These are phyloP conservation scores for Eupeodes latifasciatus DNA, from an alignment of 2,888 invertebrate genomes.

Conservation along the genomic window DNA sequence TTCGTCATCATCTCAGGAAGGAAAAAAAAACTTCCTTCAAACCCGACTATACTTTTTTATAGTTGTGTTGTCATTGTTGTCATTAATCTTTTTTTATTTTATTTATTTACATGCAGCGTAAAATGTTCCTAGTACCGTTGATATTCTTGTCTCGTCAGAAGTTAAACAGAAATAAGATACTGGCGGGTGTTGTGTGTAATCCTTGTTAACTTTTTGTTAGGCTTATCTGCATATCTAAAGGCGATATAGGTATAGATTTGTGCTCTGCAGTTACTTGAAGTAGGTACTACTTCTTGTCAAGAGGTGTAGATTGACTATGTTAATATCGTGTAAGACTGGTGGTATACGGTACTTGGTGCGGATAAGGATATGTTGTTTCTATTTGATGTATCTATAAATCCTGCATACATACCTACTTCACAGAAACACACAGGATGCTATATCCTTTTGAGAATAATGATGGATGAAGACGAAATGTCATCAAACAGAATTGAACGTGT, in stretches of 20 bases:
- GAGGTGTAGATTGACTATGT: slow-evolving; percentile 71
- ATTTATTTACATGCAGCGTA: neutral
- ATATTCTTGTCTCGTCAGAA: slow-evolving; percentile 48
- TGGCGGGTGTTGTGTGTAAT: slow-evolving; percentile 27
- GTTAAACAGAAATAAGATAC: neutral
- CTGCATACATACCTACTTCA: neutral
- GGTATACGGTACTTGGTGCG: neutral
- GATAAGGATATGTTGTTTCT: slow-evolving; percentile 17
- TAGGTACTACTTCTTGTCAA: slow-evolving; percentile 40
- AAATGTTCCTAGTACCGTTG: neutral
- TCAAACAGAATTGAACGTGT: slow-evolving; percentile 34
- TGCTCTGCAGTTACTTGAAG: slow-evolving; percentile 24
- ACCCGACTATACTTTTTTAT: slow-evolving; percentile 4
- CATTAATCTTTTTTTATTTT: slow-evolving; percentile 67
- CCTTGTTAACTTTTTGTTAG: slow-evolving; percentile 59
- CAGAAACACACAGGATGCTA: neutral
- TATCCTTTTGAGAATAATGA: slow-evolving; percentile 46
- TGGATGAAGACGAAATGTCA: slow-evolving; percentile 42
- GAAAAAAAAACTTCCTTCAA: neutral
- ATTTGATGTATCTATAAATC: neutral
- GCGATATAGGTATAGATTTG: neutral
- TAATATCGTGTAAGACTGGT: slow-evolving; percentile 56
- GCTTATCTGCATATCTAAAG: slow-evolving; percentile 62
- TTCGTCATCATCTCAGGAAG: slow-evolving; percentile 4
- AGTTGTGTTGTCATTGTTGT: slow-evolving; percentile 67